A percentile compares a stretch with the other conserved stretches of the same genome.
Evolutionary conservation across 2,888 invertebrate genomes (phyloP).

Genomic region (Ochropleura plecta): DNA sequence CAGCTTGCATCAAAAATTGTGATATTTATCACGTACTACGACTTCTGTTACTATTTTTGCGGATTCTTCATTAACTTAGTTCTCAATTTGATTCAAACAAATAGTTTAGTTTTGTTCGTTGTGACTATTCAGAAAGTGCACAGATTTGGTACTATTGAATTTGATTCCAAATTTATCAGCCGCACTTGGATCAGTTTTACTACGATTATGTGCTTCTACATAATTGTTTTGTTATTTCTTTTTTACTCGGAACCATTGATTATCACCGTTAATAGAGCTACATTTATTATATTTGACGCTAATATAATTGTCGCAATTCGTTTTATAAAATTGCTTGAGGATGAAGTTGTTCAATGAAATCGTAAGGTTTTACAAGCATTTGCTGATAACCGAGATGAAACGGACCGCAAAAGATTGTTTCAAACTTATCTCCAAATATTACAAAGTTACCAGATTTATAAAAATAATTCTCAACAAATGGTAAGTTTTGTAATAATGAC

Average conservation of each 20-base stretch:
- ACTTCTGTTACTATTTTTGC: not conserved
- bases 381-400: not conserved
- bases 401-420: not conserved
- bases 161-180: not conserved
- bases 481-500: not conserved
- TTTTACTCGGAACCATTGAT: not conserved
- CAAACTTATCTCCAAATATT: conserved; percentile 10
- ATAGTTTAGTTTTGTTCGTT: not conserved
- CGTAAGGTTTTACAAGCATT: not conserved
- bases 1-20: not conserved
- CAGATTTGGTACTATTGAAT: not conserved
- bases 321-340: not conserved
- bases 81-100: not conserved
- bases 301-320: not conserved
- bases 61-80: conserved; percentile 6
- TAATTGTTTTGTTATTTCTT: not conserved
- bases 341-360: conserved; percentile 1
- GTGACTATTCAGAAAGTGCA: conserved; percentile 10
- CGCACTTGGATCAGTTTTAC: not conserved
- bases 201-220: not conserved
- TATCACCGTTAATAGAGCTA: not conserved
- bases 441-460: conserved; percentile 7
- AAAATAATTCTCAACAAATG: not conserved
- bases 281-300: not conserved
- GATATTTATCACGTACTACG: not conserved